phyloP scores from a whole-genome alignment of 2,113 vertebrate genomes.

The Anarhynchus alexandrinus region DNA sequence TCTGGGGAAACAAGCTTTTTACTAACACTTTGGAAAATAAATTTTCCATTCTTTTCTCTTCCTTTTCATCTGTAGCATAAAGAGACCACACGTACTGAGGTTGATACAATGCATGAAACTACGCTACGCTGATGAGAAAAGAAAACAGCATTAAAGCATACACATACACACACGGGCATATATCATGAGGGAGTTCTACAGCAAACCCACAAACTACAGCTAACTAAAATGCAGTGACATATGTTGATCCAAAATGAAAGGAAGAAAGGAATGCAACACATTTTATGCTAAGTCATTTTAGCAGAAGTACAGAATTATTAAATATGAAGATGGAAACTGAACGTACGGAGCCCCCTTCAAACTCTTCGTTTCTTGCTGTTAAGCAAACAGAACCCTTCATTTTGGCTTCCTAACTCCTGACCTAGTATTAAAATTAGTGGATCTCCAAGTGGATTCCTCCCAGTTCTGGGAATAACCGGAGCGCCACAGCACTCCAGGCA shows the following conservation, averaged over 20 bases:
- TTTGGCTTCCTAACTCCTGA: neutral
- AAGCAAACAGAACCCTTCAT: neutral
- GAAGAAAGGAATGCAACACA: neutral
- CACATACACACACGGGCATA: neutral
- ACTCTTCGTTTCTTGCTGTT: neutral
- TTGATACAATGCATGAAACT: neutral
- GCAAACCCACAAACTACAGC: neutral
- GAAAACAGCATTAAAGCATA: neutral
- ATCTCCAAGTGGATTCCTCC: neutral
- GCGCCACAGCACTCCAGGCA: accelerated
- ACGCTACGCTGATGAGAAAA: neutral
- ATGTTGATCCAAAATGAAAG: neutral
- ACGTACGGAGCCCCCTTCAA: neutral
- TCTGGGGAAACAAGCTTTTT: conserved; percentile 48
- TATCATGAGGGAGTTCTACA: neutral
- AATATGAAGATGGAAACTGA: neutral
- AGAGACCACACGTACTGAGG: neutral
- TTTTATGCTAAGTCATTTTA: neutral
- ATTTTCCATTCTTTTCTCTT: conserved; percentile 25
- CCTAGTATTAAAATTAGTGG: neutral
- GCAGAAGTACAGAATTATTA: neutral
- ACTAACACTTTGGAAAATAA: conserved; percentile 43
- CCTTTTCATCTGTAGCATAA: conserved; percentile 44
- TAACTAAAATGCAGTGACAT: neutral
- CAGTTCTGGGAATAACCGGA: neutral